These are phyloP conservation scores for Agrochola circellaris DNA, from an alignment of 2,888 invertebrate genomes.

Conservation along the genomic window DNA sequence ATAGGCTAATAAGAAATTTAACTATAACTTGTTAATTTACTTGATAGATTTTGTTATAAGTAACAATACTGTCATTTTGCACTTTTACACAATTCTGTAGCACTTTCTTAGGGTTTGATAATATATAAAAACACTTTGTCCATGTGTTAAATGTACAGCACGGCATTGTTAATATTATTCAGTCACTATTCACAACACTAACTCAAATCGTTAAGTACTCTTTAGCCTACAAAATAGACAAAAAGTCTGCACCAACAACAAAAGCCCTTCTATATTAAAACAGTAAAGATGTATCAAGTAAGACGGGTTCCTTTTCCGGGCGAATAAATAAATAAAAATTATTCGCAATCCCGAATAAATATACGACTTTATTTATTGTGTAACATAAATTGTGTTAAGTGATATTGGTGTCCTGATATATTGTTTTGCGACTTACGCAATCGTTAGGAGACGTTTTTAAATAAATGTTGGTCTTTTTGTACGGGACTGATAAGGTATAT, in stretches of 20 bases:
- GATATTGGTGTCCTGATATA: constrained; percentile 46
- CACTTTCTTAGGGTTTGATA: neutral
- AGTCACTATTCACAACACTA: neutral
- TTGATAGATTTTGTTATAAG: neutral
- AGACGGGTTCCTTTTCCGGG: constrained; percentile 37
- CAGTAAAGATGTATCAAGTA: constrained; percentile 28
- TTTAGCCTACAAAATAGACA: neutral
- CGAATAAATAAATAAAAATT: constrained; percentile 58
- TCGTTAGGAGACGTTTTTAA: neutral
- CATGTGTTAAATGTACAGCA: neutral
- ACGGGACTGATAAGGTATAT: no score
- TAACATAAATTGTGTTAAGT: constrained; percentile 59
- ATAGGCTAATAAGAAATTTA: neutral
- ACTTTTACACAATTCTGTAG: neutral
- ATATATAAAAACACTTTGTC: neutral
- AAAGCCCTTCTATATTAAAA: constrained; percentile 6
- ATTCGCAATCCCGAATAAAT: constrained; percentile 49
- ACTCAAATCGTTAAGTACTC: neutral
- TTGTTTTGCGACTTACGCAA: constrained; percentile 6
- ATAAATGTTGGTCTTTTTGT: no score
- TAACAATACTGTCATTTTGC: neutral
- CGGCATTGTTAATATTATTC: neutral
- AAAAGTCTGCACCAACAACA: neutral
- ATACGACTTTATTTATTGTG: constrained; percentile 55
- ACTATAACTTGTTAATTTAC: neutral